phyloP scores from a whole-genome alignment of 2,113 vertebrate genomes.

The Nothoprocta pentlandii region DNA sequence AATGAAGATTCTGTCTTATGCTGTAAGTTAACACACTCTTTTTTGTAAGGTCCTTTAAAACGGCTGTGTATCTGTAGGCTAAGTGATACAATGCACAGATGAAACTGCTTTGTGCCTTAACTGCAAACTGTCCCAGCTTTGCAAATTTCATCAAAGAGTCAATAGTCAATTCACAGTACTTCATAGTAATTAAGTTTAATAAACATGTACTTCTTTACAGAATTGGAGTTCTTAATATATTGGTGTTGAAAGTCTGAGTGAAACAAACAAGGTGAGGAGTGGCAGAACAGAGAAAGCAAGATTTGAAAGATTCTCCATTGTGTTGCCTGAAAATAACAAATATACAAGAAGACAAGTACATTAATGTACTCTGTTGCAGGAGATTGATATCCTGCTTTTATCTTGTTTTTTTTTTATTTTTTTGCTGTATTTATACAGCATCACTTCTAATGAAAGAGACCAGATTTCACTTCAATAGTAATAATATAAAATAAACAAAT shows the following conservation, averaged over 20 bases:
- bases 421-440: not conserved
- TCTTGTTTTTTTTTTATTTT: not conserved
- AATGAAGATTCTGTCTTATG: not conserved
- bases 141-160: not conserved
- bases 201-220: rapidly evolving
- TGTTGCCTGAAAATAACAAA: not conserved
- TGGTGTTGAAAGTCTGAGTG: not conserved
- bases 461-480: not conserved
- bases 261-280: not conserved
- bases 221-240: not conserved
- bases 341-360: not conserved
- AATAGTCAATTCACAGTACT: not conserved
- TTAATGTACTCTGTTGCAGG: not conserved
- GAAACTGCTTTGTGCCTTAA: not conserved
- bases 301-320: not conserved
- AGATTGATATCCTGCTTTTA: not conserved
- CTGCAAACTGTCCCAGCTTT: not conserved
- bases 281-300: not conserved
- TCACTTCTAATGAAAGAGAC: not conserved
- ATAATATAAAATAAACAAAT: not conserved
- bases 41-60: not conserved
- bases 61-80: not conserved
- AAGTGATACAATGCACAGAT: not conserved
- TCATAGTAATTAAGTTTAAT: not conserved
- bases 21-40: not conserved